Evolutionary conservation across 2,113 vertebrate genomes (phyloP).

Genomic region (Eptesicus fuscus): DNA sequence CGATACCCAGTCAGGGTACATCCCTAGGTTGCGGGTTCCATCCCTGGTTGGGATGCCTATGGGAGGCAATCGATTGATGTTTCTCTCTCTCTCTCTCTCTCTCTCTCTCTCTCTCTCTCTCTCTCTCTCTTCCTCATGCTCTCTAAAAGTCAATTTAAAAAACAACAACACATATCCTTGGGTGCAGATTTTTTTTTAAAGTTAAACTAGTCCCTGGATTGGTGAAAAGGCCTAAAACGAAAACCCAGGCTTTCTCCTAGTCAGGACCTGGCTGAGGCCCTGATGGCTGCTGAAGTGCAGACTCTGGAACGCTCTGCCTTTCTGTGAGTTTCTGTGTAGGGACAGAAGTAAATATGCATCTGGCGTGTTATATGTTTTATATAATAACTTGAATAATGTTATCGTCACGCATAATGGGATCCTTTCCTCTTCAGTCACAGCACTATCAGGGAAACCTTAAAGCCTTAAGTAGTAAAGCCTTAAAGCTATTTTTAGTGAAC

Average conservation of each 20-base stretch:
- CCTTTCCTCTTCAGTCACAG: slow-evolving; percentile 18
- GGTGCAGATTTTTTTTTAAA: not conserved
- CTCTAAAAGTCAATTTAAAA: not conserved
- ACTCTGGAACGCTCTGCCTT: not conserved
- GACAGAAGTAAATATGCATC: not conserved
- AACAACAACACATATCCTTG: too few relatives aligned
- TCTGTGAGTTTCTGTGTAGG: not conserved
- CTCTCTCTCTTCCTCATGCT: too few relatives aligned
- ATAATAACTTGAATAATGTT: slow-evolving; percentile 41
- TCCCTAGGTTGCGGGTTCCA: not conserved
- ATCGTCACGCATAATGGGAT: slow-evolving; percentile 47
- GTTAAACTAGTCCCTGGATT: not conserved
- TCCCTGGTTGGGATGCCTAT: not conserved
- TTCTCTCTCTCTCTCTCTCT: not conserved
- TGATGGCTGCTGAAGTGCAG: not conserved
- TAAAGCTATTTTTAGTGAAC: slow-evolving; percentile 57
- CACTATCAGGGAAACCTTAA: not conserved
- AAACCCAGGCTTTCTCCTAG: not conserved
- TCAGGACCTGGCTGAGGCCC: not conserved
- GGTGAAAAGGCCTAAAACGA: not conserved
- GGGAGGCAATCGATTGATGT: not conserved
- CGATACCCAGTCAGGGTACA: not conserved
- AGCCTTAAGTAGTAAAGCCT: slow-evolving; percentile 47
- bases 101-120: too few relatives aligned
- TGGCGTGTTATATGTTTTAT: not conserved